Evolutionary conservation across 2,113 vertebrate genomes (phyloP), one percentile per base, ranked within the genome.

Genomic region (Eidolon helvum): DNA sequence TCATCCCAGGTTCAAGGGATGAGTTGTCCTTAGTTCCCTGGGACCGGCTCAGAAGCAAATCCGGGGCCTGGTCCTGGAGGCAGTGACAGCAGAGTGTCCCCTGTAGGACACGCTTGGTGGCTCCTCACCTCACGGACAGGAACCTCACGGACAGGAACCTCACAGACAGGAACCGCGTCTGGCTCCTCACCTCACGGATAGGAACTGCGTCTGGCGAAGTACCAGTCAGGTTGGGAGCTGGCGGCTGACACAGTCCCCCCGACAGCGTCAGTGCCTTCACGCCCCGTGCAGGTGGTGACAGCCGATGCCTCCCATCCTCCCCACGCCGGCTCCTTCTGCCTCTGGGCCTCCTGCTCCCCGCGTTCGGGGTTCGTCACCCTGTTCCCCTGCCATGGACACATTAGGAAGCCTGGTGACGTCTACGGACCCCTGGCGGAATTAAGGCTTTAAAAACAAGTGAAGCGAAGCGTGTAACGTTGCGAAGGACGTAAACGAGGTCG

Each of bases 81-180:
- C 4, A 43, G 40, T 43, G 40, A 53, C 68, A 72, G 35, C 19
- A 21, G 66, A 30, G n/a, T 22, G 5, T 40, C 18, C 69, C 33
- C 53, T 8, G n/a, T 4, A 26, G 40, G 24, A 48, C 21, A 35
- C 19, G n/a, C n/a, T n/a, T n/a, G n/a, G n/a, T n/a, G n/a, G n/a
- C n/a, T n/a, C n/a, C n/a, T n/a, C n/a, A n/a, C n/a, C n/a, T n/a
- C n/a, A n/a, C n/a, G n/a, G n/a, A 9, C 21, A 1, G 40, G 40
- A 43, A 4, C 40, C 7, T 4, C 40, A 7, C 24, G 74, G 48
- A n/a, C n/a, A n/a, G n/a, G n/a, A n/a, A n/a, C n/a, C n/a, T n/a
- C n/a, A n/a, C n/a, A n/a, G n/a, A 9, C 21, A 1, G 40, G 40
- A 43, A 4, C 40, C 7, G n/a, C n/a, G n/a, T 4, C 40, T 7